These are phyloP conservation scores for Arge pagana DNA, from an alignment of 2,888 invertebrate species.

Conservation along the genomic window DNA sequence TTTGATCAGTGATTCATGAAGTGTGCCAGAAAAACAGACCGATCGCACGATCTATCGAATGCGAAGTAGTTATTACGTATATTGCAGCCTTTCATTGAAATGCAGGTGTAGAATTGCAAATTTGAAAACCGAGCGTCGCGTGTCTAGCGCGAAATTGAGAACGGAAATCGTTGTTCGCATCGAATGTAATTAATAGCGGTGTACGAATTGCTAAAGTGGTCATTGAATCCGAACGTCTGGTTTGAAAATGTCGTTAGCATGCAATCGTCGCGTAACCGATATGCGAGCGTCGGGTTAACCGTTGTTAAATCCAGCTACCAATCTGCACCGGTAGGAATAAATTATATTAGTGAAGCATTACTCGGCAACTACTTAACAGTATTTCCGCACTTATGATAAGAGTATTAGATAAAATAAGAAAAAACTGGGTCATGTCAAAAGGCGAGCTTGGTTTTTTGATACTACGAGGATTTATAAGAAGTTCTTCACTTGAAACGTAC, in stretches of 20 bases:
- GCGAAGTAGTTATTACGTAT: too few relatives aligned
- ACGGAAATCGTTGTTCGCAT: neutral
- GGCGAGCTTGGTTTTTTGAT: conserved; percentile 30
- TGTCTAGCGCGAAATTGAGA: too few relatives aligned
- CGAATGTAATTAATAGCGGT: neutral
- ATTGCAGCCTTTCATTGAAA: too few relatives aligned
- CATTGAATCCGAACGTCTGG: conserved; percentile 5
- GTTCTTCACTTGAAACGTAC: conserved; percentile 6
- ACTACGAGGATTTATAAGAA: conserved; percentile 42
- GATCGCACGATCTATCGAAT: too few relatives aligned
- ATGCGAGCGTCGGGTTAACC: conserved; percentile 16
- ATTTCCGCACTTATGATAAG: conserved; percentile 46
- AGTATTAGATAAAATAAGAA: conserved; percentile 37
- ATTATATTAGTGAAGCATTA: conserved; percentile 16
- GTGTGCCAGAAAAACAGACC: too few relatives aligned
- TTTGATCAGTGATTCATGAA: too few relatives aligned
- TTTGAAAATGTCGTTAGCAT: neutral
- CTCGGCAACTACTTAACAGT: conserved; percentile 36
- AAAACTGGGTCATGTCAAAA: conserved; percentile 41
- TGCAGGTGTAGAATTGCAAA: too few relatives aligned
- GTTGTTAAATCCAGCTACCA: conserved; percentile 2
- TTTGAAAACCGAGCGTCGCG: too few relatives aligned
- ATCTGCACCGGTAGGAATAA: conserved; percentile 11
- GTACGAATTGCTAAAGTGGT: conserved; percentile 1
- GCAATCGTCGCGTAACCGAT: conserved; percentile 7